Percentiles rank a stretch among this genome's conserved stretches.
phyloP scores from a whole-genome alignment of 2,797 vertebrate species.

The Pantherophis vulpinus region DNA sequence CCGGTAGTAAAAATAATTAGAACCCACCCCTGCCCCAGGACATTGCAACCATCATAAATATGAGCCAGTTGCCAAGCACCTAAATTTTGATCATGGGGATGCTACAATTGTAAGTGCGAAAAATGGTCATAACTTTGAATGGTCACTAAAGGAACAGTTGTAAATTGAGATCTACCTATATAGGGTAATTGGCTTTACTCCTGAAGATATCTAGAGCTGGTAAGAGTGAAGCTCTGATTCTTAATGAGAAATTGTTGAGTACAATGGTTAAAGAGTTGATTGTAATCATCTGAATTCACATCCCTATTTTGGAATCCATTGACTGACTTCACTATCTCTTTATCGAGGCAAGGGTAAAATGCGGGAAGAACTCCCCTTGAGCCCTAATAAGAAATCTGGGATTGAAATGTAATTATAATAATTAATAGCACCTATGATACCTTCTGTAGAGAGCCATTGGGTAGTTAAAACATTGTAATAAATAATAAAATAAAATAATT shows the following conservation, averaged over 20 bases:
- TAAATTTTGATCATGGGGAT: too few relatives aligned
- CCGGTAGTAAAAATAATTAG: too few relatives aligned
- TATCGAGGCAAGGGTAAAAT: neutral
- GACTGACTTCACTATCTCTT: neutral
- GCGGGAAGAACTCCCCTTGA: neutral
- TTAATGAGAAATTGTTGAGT: too few relatives aligned
- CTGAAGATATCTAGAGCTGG: neutral
- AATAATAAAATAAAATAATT: neutral
- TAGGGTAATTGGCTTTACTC: neutral
- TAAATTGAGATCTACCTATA: too few relatives aligned
- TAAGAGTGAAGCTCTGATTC: neutral
- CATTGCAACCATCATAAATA: too few relatives aligned
- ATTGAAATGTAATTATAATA: neutral
- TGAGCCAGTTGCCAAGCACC: too few relatives aligned
- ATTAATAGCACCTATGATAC: neutral
- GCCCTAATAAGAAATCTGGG: neutral
- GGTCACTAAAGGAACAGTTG: too few relatives aligned
- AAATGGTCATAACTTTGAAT: too few relatives aligned
- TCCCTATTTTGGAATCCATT: neutral
- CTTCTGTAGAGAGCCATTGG: neutral
- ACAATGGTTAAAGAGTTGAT: neutral
- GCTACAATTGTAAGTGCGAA: too few relatives aligned
- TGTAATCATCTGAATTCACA: neutral
- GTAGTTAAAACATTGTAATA: neutral
- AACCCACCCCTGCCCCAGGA: too few relatives aligned